phyloP scores from a whole-genome alignment of 2,113 vertebrate species.

The Rattus rattus region DNA sequence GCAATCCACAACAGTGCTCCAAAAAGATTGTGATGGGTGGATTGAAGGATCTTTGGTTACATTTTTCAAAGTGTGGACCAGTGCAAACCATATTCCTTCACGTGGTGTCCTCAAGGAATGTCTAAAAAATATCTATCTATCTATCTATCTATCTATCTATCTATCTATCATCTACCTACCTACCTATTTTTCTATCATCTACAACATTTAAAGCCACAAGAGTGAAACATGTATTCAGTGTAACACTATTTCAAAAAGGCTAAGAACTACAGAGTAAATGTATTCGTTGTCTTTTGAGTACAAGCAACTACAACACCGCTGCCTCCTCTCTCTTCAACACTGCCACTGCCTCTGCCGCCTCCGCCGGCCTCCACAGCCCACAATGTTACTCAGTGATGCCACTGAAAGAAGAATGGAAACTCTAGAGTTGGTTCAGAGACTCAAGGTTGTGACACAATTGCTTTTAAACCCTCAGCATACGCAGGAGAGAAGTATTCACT shows the following conservation, averaged over 20 bases:
- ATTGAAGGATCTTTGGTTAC: background rate
- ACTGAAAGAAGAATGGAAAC: background rate
- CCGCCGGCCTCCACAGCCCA: too few species aligned
- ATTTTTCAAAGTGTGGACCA: background rate
- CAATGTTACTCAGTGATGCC: background rate
- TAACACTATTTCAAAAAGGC: slow-evolving; percentile 25
- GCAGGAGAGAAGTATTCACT: background rate
- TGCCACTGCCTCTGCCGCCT: too few species aligned
- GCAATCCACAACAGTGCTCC: too few species aligned
- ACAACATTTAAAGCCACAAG: too few species aligned
- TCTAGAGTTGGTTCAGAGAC: background rate
- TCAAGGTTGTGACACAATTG: background rate
- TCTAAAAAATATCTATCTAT: background rate
- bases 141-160: too few species aligned
- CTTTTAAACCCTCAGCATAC: background rate
- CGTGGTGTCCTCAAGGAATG: background rate
- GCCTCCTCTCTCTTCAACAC: too few species aligned
- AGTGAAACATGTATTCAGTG: background rate
- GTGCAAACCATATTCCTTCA: background rate
- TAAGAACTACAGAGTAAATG: background rate
- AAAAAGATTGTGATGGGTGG: background rate
- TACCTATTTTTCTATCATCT: too few species aligned
- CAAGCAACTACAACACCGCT: background rate
- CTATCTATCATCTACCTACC: too few species aligned
- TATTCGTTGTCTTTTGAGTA: slow-evolving; percentile 9